These are phyloP conservation scores for Tauraco erythrolophus DNA, from an alignment of 2,113 vertebrate genomes.

Conservation along the genomic window DNA sequence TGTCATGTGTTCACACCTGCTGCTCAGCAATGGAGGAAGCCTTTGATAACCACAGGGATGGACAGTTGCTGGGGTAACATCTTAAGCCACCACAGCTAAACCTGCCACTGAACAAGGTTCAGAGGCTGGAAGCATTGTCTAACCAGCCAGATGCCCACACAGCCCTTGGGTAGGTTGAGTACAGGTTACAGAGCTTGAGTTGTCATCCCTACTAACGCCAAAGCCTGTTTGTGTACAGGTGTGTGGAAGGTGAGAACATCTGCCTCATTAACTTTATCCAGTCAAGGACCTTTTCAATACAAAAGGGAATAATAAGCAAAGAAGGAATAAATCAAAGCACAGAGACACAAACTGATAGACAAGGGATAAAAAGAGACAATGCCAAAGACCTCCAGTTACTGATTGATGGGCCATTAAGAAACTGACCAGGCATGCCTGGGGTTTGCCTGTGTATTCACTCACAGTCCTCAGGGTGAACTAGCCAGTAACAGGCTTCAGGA, in stretches of 20 bases:
- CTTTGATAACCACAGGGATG: background rate
- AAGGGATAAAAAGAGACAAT: background rate
- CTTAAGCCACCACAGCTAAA: background rate
- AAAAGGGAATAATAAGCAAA: background rate
- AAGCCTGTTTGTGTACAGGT: background rate
- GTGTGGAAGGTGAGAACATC: background rate
- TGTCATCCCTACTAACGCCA: background rate
- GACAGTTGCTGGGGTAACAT: background rate
- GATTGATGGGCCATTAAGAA: background rate
- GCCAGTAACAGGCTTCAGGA: background rate
- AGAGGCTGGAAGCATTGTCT: background rate
- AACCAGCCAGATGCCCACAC: background rate
- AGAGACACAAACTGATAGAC: background rate
- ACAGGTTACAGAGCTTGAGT: background rate
- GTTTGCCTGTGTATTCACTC: background rate
- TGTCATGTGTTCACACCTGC: background rate
- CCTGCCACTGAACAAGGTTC: background rate
- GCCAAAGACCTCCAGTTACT: background rate
- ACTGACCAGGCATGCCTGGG: rapidly evolving
- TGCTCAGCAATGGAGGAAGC: background rate
- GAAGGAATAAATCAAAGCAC: background rate
- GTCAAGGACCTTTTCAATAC: background rate
- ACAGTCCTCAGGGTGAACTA: background rate
- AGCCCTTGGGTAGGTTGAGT: background rate
- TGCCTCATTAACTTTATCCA: background rate